Base-by-base conservation (phyloP, 2,888 invertebrate genomes). In the Ochlodes sylvanus region DNA sequence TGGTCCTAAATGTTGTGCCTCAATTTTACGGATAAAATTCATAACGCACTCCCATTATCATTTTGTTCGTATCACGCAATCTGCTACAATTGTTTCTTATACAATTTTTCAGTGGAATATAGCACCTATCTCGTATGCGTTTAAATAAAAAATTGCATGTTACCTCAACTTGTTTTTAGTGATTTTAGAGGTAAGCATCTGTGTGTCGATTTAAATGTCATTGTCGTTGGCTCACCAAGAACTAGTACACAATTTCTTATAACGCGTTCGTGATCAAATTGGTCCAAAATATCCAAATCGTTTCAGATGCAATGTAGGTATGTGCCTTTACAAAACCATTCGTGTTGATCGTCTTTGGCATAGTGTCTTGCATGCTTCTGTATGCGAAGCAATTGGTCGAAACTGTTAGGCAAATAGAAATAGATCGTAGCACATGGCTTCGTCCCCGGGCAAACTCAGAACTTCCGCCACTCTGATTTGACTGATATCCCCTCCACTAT, bases 131-230 rank as follows among this genome's bases (percentile, higher is more conserved):
- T 15, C 15, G 5, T 44, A 7, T 47, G 17, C 1, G 5, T 12
- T 52, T 52, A 52, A 21, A 21, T 14, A 1, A 52, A 52, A 21
- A 52, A 12, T 21, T 12, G 12, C 19, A 21, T 52, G 9, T 38
- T 38, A 38, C 38, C 10, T 38, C 12, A 21, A 19, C 21, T 19
- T 52, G n/a, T 21, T 21, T 21, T 52, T 21, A 10, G 7, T n/a
- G 10, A 44, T 52, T 52, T 52, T 3, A 21, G 21, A 19, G 21
- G 21, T 21, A 52, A 21, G 0, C 52, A 52, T 52, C 3, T 52
- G 52, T 21, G 19, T 52, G 52, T 21, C 7, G 10, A 52, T 14
- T 21, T 52, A 52, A 52, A 52, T 52, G 52, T 52, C 52, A 52
- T 52, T 52, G 52, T 21, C 19, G 21, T 21, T 21, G 52, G 38